phyloP scores from a whole-genome alignment of 2,797 vertebrate genomes.

The Nyctalus aviator region DNA sequence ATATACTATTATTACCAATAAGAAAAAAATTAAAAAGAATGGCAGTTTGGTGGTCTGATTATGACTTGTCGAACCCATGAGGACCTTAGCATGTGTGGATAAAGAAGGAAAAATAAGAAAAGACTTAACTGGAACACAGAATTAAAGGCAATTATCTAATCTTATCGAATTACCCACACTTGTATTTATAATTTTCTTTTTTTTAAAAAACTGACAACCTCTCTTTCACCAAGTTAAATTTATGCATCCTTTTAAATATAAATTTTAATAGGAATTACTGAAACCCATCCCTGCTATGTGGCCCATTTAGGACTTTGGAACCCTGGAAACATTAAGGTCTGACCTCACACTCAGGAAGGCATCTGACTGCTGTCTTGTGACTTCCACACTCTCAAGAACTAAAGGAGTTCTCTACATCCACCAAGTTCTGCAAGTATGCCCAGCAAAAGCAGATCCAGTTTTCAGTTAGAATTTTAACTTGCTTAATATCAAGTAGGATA shows the following conservation, averaged over 20 bases:
- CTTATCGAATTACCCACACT: not conserved
- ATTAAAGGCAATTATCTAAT: conserved; percentile 20
- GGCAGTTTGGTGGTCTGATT: not conserved
- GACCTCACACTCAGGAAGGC: not conserved
- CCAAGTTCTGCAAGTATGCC: not conserved
- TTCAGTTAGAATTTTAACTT: not conserved
- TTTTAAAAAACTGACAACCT: not conserved
- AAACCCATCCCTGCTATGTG: not conserved
- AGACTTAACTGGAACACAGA: not conserved
- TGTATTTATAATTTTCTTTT: conserved; percentile 10
- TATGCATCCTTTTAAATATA: conserved; percentile 5
- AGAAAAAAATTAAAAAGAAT: not conserved
- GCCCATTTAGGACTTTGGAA: not conserved
- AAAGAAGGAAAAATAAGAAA: not conserved
- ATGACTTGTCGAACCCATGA: not conserved
- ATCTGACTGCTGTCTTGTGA: not conserved
- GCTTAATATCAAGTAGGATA: not conserved
- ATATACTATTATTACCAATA: not conserved
- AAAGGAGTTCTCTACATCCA: not conserved
- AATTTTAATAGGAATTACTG: conserved; percentile 16
- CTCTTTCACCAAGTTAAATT: conserved; percentile 44
- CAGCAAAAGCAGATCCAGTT: not conserved
- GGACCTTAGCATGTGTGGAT: not conserved
- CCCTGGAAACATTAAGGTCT: not conserved
- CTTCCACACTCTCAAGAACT: not conserved